These are phyloP conservation scores for Scaptomyza flava DNA, from an alignment of 2,888 invertebrate species.

Conservation along the genomic window DNA sequence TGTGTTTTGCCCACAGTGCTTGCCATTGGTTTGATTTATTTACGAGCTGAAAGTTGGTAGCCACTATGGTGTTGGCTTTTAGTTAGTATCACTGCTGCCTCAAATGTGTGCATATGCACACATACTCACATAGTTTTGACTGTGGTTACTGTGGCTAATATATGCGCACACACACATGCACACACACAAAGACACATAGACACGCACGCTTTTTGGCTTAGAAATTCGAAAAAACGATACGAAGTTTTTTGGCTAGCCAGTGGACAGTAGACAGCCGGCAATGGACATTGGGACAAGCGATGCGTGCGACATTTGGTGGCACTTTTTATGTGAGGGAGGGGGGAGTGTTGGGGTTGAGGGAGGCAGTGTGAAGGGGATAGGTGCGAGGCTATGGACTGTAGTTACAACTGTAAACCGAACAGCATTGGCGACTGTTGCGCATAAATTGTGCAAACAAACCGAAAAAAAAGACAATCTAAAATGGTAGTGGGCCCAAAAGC, in stretches of 20 bases:
- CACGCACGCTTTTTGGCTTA: constrained; percentile 62
- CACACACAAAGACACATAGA: constrained; percentile 41
- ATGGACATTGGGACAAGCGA: constrained; percentile 20
- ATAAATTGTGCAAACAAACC: constrained; percentile 73
- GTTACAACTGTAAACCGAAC: constrained; percentile 33
- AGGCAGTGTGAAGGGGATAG: not conserved
- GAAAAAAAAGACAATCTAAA: constrained; percentile 50
- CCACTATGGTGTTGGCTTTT: constrained; percentile 64
- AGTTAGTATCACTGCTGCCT: constrained; percentile 62
- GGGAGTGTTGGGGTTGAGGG: not conserved
- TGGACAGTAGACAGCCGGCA: constrained; percentile 33
- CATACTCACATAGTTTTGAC: constrained; percentile 43
- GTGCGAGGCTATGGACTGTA: constrained; percentile 5
- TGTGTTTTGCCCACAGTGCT: constrained; percentile 51
- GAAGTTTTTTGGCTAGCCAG: constrained; percentile 56
- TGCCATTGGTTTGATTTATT: constrained; percentile 60
- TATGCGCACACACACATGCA: constrained; percentile 42
- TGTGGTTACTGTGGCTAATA: constrained; percentile 68
- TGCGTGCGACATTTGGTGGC: constrained; percentile 34
- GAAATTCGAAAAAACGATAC: constrained; percentile 61
- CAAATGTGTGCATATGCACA: constrained; percentile 28
- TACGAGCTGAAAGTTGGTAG: constrained; percentile 61
- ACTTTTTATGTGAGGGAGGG: not conserved
- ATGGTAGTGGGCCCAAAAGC: constrained; percentile 55
- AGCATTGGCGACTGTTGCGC: constrained; percentile 56